Evolutionary conservation across 1,140 invertebrate species (phyloP), one percentile per base, ranked within the genome.

Genomic region (Liolophura sinensis): DNA sequence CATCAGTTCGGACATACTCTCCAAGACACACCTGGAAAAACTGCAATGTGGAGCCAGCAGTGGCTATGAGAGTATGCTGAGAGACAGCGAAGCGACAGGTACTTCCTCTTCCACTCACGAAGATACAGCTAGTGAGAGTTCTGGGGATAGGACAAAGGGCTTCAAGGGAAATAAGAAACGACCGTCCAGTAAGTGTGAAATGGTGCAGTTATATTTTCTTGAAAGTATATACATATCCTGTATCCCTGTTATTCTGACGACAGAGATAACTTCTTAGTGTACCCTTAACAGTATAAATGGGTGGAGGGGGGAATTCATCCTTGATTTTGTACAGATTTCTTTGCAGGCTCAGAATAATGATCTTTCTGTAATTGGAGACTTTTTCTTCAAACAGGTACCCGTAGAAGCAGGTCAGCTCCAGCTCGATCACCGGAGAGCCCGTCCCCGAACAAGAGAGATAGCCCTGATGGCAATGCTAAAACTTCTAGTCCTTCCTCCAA

Each of bases 31-130:
- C 25, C 70, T 68, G 58, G 79, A 81, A 31, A 77, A 77, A 66
- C 51, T 78, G 52, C 74, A 80, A 66, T 74, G 79, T 46, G 78
- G 82, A 91, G 91, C 55, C 65, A 94, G 93, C 77, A 89, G 92
- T 89, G 94, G 93, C 1, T 95, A 96, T 78, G 93, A 95, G 75
- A 94, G 92, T 75, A 91, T 95, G 64, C 90, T 93, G 1, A 84
- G 93, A 69, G 93, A 95, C 74, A 86, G 85, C 61, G 86, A 87
- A 74, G 85, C 82, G 1, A 86, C 85, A 16, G 93, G 92, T 62
- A 73, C 74, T 15, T 82, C 82, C n/a, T 84, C 82, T 16, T 83
- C 81, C 7, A 75, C 72, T 61, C 78, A 82, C 47, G 76, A 81
- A 54, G 83, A 85, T 59, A 82, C 82, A 22, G 78, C 78, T 24